Evolutionary conservation across 2,113 vertebrate genomes (phyloP), one percentile per base, ranked within the genome.

Genomic region (Alouatta palliata): DNA sequence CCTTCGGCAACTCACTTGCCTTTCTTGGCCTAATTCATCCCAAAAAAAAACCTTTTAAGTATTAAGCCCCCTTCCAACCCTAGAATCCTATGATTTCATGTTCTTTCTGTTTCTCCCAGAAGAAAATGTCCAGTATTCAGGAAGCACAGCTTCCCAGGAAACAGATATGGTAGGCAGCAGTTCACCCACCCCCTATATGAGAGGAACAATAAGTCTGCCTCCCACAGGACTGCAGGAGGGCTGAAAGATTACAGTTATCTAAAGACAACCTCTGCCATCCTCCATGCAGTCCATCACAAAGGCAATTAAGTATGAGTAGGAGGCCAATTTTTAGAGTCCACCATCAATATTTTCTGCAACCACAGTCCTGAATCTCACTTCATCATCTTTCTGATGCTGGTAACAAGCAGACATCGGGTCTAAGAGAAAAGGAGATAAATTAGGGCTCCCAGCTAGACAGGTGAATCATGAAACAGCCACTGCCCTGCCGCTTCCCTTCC

Each of bases 261-360:
- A 92, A 32, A 52, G 73, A 94, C 20, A 66, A 37, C 52, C 90
- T 70, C 58, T 91, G 79, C 76, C 4, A 19, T n/a, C 43, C 85
- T 96, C 84, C 43, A 92, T 1, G 71, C 68, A 96, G 96, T 95
- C 4, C 89, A 23, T 19, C n/a, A 97, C 79, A 97, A 97, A 97
- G 94, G 90, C 84, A 96, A 83, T 35, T 37, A 82, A 73, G 32
- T 30, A 84, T 12, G 85, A 85, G 49, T 0, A 23, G 90, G 70
- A 70, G 52, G 96, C 82, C 96, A 95, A 70, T 68, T 81, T 79
- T 66, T 35, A 84, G 0, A 97, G 40, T 95, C 95, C 93, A 93
- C 23, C 81, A 92, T 79, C 96, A 95, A 37, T 35, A 10, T 58
- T 96, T 96, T 93, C 97, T 47, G 92, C 66, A 87, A 96, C 87